Evolutionary conservation across 2,888 invertebrate genomes (phyloP), one percentile per base, ranked within the genome.

Genomic region (Drosophila maculinotata): DNA sequence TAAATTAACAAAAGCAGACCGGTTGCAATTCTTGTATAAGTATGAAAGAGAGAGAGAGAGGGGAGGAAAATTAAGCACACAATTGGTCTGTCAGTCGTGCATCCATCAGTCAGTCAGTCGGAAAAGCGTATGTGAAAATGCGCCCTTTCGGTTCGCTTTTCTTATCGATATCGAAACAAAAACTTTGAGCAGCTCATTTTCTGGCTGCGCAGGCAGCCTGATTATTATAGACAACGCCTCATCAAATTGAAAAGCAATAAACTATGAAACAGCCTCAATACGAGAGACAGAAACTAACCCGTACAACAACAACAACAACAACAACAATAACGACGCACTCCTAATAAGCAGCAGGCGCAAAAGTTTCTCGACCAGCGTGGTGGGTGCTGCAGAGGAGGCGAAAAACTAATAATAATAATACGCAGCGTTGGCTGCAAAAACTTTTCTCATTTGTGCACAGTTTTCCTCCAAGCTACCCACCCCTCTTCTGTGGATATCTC

Each of bases 211-310:
- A 57, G 68, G 65, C 68, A 62, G 69, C 62, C 79, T 79, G 79
- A 87, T 90, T 89, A 89, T 89, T 90, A 89, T 79, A 89, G 85
- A 89, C 89, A 87, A 70, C 81, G 79, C 86, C 90, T 89, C 86
- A 90, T 90, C 90, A 90, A 89, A 90, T 90, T 88, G 87, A 87
- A 88, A 90, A 89, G 88, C 90, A 90, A 90, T 90, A 90, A 90
- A 89, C 89, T 90, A 89, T 90, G 86, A 89, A 89, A 90, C 65
- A 79, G 67, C 58, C 35, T 65, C 33, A 57, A 65, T 52, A 3
- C 2, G 14, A 47, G 44, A 33, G 52, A 36, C 45, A 45, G 28
- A 30, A 54, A 65, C 53, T 75, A 71, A 56, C 73, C 62, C 67
- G 31, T 47, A 39, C 30, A 52, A 57, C 35, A 51, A 42, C 20